phyloP scores from a whole-genome alignment of 2,797 vertebrate species.

The Cercopithecus neglectus region DNA sequence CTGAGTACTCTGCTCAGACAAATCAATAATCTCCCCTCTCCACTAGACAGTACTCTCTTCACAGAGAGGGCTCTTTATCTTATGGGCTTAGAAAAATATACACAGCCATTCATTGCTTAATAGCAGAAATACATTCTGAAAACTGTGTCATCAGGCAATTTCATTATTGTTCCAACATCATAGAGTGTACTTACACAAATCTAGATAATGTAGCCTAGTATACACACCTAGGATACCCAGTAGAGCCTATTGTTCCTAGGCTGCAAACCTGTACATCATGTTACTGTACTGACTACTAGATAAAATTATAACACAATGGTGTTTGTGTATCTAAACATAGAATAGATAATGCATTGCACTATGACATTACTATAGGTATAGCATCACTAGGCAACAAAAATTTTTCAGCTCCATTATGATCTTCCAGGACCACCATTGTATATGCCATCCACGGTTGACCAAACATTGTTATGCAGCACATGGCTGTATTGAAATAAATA shows the following conservation, averaged over 20 bases:
- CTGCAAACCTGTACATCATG: neutral
- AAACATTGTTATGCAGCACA: neutral
- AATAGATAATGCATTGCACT: neutral
- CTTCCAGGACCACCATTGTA: neutral
- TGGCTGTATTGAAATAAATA: neutral
- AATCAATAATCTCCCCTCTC: neutral
- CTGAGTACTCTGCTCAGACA: neutral
- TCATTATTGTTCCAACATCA: neutral
- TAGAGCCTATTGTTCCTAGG: neutral
- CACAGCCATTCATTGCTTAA: neutral
- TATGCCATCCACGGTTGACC: neutral
- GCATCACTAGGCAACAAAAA: neutral
- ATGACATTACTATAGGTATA: neutral
- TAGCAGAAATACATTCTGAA: neutral
- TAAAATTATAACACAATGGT: neutral
- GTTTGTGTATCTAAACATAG: neutral
- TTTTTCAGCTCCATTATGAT: neutral
- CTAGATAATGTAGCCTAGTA: neutral
- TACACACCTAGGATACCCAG: neutral
- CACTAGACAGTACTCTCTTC: neutral
- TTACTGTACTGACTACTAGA: neutral
- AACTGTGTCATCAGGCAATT: neutral
- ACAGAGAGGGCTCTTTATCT: neutral
- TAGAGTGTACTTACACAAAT: neutral
- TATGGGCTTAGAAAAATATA: conserved; percentile 2